Base-by-base conservation (phyloP, 2,113 vertebrate species). In the Scolopax mira region DNA sequence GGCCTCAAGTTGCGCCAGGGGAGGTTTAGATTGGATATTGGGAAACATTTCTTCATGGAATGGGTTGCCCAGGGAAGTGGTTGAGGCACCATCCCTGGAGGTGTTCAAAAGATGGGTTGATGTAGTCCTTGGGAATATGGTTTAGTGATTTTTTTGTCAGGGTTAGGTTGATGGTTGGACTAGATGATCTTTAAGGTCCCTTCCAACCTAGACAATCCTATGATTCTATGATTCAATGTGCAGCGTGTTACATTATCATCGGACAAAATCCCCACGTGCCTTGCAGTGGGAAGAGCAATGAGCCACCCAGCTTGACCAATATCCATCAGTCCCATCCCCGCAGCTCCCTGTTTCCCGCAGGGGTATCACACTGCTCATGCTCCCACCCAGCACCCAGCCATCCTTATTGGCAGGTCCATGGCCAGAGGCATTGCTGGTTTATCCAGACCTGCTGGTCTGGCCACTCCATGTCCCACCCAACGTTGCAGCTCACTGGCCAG, bases 241-340 rank as follows among this genome's bases (percentile, higher is more conserved):
- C 41, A 54, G 25, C 12, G 5, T 7, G 3, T 11, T 8, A 25
- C 23, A 4, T 46, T 70, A 61, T 18, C 42, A 27, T 17, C 35
- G n/a, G 46, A 21, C 11, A 25, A 49, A 48, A 55, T 48, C 7
- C 11, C 24, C 44, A 22, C 1, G 1, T 5, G 23, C 10, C 1
- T 4, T 9, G 7, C 25, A 11, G 24, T 4, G 0, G 13, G n/a
- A 17, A 71, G 46, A 49, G 41, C n/a, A 12, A 31, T 0, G 16
- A 77, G 31, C 8, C 2, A 1, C 17, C 30, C 21, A 3, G 0
- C 0, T 3, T 9, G 10, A 18, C 23, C 3, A 1, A 3, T 12
- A 22, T 25, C 31, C 21, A 15, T 7, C 5, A 1, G 1, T 28
- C 21, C 66, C 9, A 0, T 30, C 7, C 24, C 35, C 3, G 1